Conservation (phyloP, 2,113 vertebrate genomes). For the Platanista minor region DNA sequence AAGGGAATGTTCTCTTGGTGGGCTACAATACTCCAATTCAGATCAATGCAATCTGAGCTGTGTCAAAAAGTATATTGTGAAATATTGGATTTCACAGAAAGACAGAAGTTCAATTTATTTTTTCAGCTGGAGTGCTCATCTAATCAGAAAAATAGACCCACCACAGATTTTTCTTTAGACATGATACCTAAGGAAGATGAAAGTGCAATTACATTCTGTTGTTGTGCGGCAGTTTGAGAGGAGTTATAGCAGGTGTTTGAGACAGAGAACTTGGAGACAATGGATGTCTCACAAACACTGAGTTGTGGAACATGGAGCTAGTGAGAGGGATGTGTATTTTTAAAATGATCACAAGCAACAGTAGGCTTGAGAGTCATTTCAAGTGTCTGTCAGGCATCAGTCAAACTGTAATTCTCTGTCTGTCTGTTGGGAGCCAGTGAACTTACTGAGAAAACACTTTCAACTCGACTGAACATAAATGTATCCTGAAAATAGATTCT, state of each 20-base stretch:
- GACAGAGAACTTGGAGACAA: slow-evolving; percentile 50
- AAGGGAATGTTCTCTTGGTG: slow-evolving; percentile 4
- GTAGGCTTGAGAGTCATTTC: slow-evolving; percentile 50
- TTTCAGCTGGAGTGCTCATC: slow-evolving; percentile 27
- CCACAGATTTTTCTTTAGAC: slow-evolving; percentile 44
- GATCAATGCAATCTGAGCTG: slow-evolving; percentile 46
- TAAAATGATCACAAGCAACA: slow-evolving; percentile 38
- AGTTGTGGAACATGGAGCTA: not conserved
- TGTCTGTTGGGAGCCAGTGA: slow-evolving; percentile 53
- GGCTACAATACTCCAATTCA: slow-evolving; percentile 7
- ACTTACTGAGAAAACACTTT: slow-evolving; percentile 34
- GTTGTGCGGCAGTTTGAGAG: slow-evolving; percentile 38
- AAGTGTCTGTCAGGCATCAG: slow-evolving; percentile 57
- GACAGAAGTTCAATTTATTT: slow-evolving; percentile 45
- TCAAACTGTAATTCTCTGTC: slow-evolving; percentile 50
- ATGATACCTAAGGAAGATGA: slow-evolving; percentile 70
- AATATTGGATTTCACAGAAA: slow-evolving; percentile 69
- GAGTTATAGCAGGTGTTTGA: slow-evolving; percentile 51
- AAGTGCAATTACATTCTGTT: slow-evolving; percentile 36
- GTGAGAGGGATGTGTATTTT: slow-evolving; percentile 10
- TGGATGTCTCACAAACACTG: not conserved
- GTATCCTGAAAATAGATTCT: slow-evolving; percentile 56
- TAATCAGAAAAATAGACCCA: slow-evolving; percentile 54
- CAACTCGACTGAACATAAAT: slow-evolving; percentile 51
- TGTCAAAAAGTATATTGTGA: slow-evolving; percentile 51